A percentile compares a stretch with the other conserved stretches of the same genome.
Conservation (phyloP, 1,140 invertebrate species). For the Eueides isabella region DNA sequence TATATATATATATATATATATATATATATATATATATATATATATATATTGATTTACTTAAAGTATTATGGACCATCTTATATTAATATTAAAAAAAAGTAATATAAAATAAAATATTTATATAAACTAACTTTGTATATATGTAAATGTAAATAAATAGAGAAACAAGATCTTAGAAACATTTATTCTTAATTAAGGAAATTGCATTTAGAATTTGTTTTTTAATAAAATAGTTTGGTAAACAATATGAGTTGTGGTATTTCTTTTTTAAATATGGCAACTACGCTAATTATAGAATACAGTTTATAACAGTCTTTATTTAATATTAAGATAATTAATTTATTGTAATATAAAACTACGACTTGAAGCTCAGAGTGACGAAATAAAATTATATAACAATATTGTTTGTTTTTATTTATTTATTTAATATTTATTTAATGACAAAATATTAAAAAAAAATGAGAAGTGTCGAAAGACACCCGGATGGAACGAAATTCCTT, state of each 20-base stretch:
- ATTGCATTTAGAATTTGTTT: neutral
- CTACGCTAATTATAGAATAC: neutral
- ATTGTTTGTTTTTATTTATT: neutral
- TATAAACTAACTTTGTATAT: neutral
- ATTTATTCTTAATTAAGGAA: neutral
- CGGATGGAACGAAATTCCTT: no score
- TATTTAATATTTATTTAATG: no score
- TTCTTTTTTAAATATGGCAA: constrained; percentile 6
- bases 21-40: no score
- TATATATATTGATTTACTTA: neutral
- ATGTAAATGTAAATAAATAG: neutral
- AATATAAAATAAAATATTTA: neutral
- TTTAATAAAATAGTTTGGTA: neutral
- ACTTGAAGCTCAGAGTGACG: constrained; percentile 29
- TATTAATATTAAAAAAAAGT: neutral
- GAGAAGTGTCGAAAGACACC: no score
- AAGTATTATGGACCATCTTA: neutral
- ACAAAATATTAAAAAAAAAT: no score
- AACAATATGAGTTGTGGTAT: neutral
- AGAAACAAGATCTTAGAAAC: neutral
- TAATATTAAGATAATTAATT: constrained; percentile 27
- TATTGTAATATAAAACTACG: constrained; percentile 35
- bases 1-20: no score
- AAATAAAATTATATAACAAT: constrained; percentile 24
- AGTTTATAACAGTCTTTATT: neutral